Evolutionary conservation across 64 coral and sea anemone species (phyloP), one percentile per base, ranked within the genome.

Genomic region (Acropora tenuis): DNA sequence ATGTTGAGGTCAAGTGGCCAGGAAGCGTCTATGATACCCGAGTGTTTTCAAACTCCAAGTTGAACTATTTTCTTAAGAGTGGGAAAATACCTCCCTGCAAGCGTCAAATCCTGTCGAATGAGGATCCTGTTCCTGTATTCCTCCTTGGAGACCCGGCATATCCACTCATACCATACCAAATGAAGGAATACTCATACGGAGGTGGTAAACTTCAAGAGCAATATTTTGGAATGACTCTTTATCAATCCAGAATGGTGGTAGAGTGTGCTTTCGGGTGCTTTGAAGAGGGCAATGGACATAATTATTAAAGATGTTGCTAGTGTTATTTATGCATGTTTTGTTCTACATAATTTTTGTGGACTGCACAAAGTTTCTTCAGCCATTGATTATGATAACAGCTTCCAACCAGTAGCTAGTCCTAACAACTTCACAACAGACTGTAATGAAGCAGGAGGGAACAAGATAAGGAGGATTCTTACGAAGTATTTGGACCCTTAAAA

Each of bases 371-470:
- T 87, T 73, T 73, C 66, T 12, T 73, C 84, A 87, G 45, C 84
- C 45, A 73, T 87, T 6, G 74, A 89, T 40, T 89, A 89, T 41
- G 87, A 89, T 74, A 89, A 74, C 12, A 15, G 18, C 73, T 89
- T 89, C 87, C 87, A 89, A 13, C 87, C 87, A 53, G 87, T 55
- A 52, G 87, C 48, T 15, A 52, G 15, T 57, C 73, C 87, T 75
- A 77, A 30, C 87, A 89, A 89, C 47, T 89, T 57, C 74, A 89
- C 46, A 89, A 89, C 87, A 48, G 87, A 52, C 74, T n/a, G 87
- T 89, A 89, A 89, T 89, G 87, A 89, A 89, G 87, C 87, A 78
- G 87, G 75, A 89, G 86, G 86, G 72, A 88, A 88, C 44, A 75
- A 75, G 50, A 18, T 88, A 13, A 44, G 72, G 74, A 46, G 87